Evolutionary conservation across 2,113 vertebrate genomes (phyloP), one percentile per base, ranked within the genome.

Genomic region (Ictalurus punctatus): DNA sequence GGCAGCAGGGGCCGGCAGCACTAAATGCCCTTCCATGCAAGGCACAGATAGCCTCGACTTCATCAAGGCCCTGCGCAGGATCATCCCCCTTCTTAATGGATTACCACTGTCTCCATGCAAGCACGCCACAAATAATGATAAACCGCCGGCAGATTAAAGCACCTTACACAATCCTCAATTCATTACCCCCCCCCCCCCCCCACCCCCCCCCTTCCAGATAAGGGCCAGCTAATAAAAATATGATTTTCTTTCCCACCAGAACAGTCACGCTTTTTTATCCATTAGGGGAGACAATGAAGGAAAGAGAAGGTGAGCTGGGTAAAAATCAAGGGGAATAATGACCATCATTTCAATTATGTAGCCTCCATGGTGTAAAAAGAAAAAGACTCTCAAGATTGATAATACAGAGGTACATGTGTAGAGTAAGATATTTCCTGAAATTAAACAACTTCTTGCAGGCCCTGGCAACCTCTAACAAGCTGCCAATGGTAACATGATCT

Each of bases 61-160:
- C 92, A 92, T 90, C 84, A 83, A 90, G 71, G 71, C 88, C 89
- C 88, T 87, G 80, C 89, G 67, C 90, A 84, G 89, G 90, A 91
- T 91, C 92, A 93, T 93, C 93, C 93, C 92, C 92, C 94, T 93
- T 96, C 94, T 93, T 96, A 96, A 96, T 96, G 95, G 95, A 96
- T 96, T 94, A 95, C 95, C 93, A 92, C 95, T 96, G 96, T 96
- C 95, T 95, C 93, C 91, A 92, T 84, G 86, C 94, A 93, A 96
- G 95, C 94, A 94, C 94, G 83, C 94, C 94, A 94, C 95, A 95
- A 96, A 96, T 96, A 96, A 96, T 96, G 96, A 96, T 96, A 94
- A 95, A 96, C 95, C 95, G 95, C 95, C 93, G 92, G 94, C 92
- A 94, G 93, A 96, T 96, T 96, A 95, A 95, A 96, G 94, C 95